phyloP scores from a whole-genome alignment of 2,113 vertebrate genomes.

The Erythrocercus mccallii region DNA sequence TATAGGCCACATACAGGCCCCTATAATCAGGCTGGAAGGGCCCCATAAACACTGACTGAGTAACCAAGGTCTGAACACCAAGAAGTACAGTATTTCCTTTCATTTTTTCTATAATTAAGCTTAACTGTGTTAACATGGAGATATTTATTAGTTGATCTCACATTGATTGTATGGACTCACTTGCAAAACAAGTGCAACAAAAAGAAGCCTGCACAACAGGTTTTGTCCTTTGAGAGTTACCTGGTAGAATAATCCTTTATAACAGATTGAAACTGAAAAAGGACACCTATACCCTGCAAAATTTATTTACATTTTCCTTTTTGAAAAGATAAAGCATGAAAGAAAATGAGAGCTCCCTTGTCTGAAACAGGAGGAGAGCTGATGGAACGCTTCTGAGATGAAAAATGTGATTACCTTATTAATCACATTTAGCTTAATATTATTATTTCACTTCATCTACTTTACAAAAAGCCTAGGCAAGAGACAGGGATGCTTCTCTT shows the following conservation, averaged over 20 bases:
- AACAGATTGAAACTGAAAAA: background rate
- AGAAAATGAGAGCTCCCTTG: background rate
- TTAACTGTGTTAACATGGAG: background rate
- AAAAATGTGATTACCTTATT: constrained; percentile 33
- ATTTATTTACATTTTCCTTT: background rate
- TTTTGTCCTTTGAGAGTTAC: background rate
- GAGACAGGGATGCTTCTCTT: background rate
- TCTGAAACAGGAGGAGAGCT: background rate
- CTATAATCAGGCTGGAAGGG: background rate
- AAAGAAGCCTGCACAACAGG: background rate
- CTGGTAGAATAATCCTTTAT: background rate
- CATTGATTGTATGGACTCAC: background rate
- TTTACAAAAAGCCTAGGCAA: background rate
- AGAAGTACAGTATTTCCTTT: background rate
- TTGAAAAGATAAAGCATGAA: background rate
- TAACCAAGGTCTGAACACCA: background rate
- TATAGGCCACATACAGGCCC: background rate
- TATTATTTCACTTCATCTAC: constrained; percentile 26
- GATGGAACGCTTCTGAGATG: background rate
- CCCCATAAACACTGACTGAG: background rate
- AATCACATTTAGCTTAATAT: constrained; percentile 20
- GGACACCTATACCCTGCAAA: background rate
- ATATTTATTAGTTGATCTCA: background rate
- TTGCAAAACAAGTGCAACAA: background rate
- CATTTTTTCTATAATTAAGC: background rate